Evolutionary conservation across 2,113 vertebrate species (phyloP), one percentile per base, ranked within the genome.

Genomic region (Oreocharis arfaki): DNA sequence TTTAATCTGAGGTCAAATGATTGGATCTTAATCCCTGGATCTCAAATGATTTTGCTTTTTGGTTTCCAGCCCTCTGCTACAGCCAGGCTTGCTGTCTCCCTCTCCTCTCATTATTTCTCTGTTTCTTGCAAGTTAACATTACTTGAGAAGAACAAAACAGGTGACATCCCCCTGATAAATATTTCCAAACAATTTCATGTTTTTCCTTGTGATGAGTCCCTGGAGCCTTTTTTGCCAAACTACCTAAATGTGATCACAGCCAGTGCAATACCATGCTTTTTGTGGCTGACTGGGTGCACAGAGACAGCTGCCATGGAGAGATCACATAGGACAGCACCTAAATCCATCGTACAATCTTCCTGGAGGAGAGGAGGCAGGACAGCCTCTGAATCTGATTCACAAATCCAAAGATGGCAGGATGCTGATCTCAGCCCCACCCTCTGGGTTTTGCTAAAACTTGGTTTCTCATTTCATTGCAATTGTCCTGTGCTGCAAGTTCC

Each of bases 1-100:
- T 95, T 93, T 88, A 93, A 96, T 88, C 82, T 46, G 85, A 75
- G 93, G 75, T 90, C 82, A 92, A 93, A 77, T 78, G 85, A 90
- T 70, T 65, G 56, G 70, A 83, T 90, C 85, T 84, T 90, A 88
- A 95, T 95, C 68, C 82, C 92, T 67, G 63, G 90, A 77, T 93
- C 82, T 87, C 75, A 44, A 55, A 90, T 21, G 50, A 83, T 77
- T 92, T 86, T 83, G 74, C 65, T 68, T 87, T 91, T 86, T 89
- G 59, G 74, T 87, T 91, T 85, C 41, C 56, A 71, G 65, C 60
- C 35, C 60, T 86, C 52, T 81, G 53, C 59, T 87, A 16, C 56
- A 84, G 68, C 64, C 77, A 60, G 57, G 57, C 76, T 87, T 27
- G n/a, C 57, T 16, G 56, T 64, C 41, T 87, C 28, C 17, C 49